Evolutionary conservation across 2,113 vertebrate species (phyloP).

Genomic region (Neoarius graeffei): DNA sequence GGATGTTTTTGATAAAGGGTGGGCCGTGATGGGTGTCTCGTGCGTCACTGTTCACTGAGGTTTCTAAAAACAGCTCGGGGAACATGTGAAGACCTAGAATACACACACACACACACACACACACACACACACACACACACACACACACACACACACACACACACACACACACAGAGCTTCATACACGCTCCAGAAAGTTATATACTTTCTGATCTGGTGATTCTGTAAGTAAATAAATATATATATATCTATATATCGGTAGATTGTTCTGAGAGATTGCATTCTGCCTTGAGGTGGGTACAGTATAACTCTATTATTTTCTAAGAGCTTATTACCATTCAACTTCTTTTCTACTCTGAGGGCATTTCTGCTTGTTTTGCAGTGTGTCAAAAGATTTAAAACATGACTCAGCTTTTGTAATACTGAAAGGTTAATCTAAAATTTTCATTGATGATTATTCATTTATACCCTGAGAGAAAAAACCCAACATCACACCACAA

Average conservation of each 20-base stretch:
- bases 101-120: slow-evolving; percentile 31
- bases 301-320: slow-evolving; percentile 8
- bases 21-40: slow-evolving; percentile 34
- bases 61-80: slow-evolving; percentile 61
- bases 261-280: slow-evolving; percentile 26
- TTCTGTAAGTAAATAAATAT: not conserved
- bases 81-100: slow-evolving; percentile 44
- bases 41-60: slow-evolving; percentile 59
- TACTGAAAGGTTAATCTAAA: not conserved
- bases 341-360: not conserved
- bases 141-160: too few relatives aligned
- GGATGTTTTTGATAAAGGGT: slow-evolving; percentile 35
- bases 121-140: not conserved
- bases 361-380: not conserved
- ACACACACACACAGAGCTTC: not conserved
- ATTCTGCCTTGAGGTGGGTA: not conserved
- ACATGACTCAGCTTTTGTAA: not conserved
- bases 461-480: not conserved
- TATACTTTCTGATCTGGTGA: not conserved
- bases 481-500: not conserved
- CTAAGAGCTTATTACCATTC: not conserved
- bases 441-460: not conserved
- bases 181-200: not conserved
- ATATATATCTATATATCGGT: not conserved
- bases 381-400: not conserved